Evolutionary conservation across 2,797 vertebrate genomes (phyloP).

Genomic region (Brotula barbata): DNA sequence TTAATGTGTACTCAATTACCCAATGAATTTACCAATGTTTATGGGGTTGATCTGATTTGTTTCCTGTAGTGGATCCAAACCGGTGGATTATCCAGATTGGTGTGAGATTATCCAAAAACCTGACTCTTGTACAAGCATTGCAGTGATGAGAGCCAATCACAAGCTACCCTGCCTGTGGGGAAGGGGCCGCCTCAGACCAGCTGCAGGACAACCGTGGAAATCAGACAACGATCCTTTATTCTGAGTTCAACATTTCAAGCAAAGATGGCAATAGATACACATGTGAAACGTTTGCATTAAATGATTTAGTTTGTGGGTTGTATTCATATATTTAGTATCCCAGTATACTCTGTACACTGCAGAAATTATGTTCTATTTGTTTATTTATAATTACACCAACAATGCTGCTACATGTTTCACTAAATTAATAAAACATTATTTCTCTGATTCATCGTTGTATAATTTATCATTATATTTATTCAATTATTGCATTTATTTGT

Average conservation of each 20-base stretch:
- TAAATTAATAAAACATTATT: constrained; percentile 29
- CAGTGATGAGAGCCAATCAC: constrained; percentile 81
- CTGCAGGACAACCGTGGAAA: constrained; percentile 65
- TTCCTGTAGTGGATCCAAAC: constrained; percentile 65
- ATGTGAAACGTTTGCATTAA: not conserved
- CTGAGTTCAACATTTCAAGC: constrained; percentile 37
- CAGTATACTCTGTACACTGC: not conserved
- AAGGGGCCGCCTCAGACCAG: constrained; percentile 64
- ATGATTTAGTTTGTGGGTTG: not conserved
- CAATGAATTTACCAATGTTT: no score
- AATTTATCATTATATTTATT: not conserved
- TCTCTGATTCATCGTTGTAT: not conserved
- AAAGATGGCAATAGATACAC: not conserved
- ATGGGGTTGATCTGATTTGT: not conserved
- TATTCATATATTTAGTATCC: no score
- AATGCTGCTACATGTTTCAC: constrained; percentile 16
- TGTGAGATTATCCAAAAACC: constrained; percentile 79
- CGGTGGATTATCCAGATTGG: constrained; percentile 82
- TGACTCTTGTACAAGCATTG: constrained; percentile 76
- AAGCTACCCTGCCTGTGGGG: constrained; percentile 80
- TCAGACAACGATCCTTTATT: constrained; percentile 76
- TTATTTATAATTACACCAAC: constrained; percentile 8
- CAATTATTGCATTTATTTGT: not conserved
- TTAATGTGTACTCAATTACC: no score
- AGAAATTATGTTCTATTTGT: constrained; percentile 1